These are phyloP conservation scores for Falco berigora DNA, from an alignment of 2,797 vertebrate species.

Conservation along the genomic window DNA sequence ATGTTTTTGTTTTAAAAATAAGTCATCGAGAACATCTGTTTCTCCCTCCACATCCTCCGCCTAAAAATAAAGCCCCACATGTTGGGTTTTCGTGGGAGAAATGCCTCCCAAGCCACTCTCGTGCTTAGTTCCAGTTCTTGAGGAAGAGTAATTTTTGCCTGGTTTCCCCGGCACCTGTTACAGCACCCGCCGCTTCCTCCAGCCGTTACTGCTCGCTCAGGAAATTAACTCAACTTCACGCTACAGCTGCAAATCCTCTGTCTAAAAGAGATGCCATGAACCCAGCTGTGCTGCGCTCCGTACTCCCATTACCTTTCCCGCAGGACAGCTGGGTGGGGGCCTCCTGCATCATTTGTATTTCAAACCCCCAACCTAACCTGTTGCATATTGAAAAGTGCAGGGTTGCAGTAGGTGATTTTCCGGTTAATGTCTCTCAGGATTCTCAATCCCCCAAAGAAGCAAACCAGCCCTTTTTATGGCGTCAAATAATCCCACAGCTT, in stretches of 20 bases:
- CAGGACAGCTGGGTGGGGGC: not conserved
- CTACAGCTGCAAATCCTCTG: not conserved
- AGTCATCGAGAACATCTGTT: constrained; percentile 2
- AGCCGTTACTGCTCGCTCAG: not conserved
- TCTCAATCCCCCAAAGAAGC: not conserved
- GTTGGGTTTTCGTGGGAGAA: not conserved
- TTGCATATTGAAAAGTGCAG: not conserved
- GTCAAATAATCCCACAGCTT: not conserved
- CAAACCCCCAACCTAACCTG: not conserved
- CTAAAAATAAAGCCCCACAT: constrained; percentile 33
- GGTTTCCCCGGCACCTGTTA: not conserved
- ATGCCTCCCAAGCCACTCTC: not conserved
- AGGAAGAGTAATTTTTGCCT: not conserved
- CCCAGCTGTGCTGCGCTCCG: not conserved
- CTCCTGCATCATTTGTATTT: not conserved
- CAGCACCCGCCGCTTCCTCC: not conserved
- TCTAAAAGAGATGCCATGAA: fast-evolving
- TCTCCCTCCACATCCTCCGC: not conserved
- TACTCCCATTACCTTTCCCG: not conserved
- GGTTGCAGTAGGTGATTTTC: not conserved
- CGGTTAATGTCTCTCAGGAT: not conserved
- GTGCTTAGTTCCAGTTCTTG: not conserved
- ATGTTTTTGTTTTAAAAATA: not conserved
- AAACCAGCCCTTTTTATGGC: not conserved
- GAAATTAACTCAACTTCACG: not conserved